Evolutionary conservation across 2,113 vertebrate species (phyloP), one percentile per base, ranked within the genome.

Genomic region (Machaerirhynchus nigripectus): DNA sequence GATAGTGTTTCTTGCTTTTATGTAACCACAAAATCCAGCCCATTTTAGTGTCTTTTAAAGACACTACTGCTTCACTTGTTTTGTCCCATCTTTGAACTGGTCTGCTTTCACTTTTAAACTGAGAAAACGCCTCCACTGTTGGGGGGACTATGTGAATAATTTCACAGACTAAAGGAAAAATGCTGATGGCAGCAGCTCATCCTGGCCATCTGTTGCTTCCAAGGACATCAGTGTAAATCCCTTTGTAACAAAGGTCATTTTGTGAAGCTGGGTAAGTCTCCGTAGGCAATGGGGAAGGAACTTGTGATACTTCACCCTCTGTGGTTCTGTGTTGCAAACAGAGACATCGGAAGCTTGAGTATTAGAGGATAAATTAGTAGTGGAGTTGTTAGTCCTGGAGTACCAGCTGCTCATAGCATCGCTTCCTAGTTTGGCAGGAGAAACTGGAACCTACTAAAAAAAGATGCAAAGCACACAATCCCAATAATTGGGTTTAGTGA

Each of bases 171-270:
- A 4, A 46, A 65, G 27, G 39, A 63, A 93, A 94, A 94, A 67
- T 77, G 86, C 68, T 88, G 90, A 88, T 79, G 81, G 35, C 86
- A 94, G 96, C 92, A 93, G 71, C 60, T 89, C 84, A 59, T 95
- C 84, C 70, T 78, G 74, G 40, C 95, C 90, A 95, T 85, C 94
- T 97, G 92, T 68, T 96, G 64, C 80, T 94, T 93, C 77, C 79
- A 74, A 70, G 68, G 84, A 63, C 83, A 92, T 13, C 64, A 80
- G 33, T 75, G 61, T 76, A 94, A 97, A 90, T 79, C 84, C 69
- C 8, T 10, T 42, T 42, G 53, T 82, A 89, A 92, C 84, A 94
- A 68, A 94, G 79, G 87, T 96, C 30, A 56, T 65, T 94, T 81
- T 94, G 63, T 91, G 59, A 74, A 84, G 53, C 59, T 85, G 39